Percentiles rank a stretch among this genome's conserved stretches.
phyloP scores from a whole-genome alignment of 2,888 invertebrate genomes.

The Stomorhina lunata region DNA sequence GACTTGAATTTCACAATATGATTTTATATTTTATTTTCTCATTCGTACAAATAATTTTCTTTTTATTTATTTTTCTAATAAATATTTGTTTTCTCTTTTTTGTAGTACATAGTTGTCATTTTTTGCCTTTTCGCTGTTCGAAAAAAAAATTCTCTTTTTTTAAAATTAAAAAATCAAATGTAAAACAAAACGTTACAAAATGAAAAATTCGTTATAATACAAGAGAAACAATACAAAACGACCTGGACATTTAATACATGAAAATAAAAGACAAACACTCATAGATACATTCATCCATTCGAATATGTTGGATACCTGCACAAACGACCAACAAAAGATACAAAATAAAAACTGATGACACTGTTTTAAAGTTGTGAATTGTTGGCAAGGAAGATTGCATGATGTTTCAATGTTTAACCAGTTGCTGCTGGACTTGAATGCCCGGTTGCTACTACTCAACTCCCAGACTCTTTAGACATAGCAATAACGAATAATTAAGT shows the following conservation, averaged over 20 bases:
- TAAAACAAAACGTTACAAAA: too few species aligned
- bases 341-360: slow-evolving; percentile 11
- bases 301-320: neutral
- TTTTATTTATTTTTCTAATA: slow-evolving; percentile 33
- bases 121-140: neutral
- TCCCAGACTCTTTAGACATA: neutral
- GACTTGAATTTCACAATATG: neutral
- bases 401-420: neutral
- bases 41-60: slow-evolving; percentile 31
- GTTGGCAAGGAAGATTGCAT: too few species aligned
- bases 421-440: neutral
- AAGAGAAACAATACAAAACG: too few species aligned
- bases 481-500: slow-evolving; percentile 26
- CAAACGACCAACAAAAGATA: neutral
- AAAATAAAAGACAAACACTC: neutral
- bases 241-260: too few species aligned
- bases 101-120: neutral
- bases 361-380: neutral
- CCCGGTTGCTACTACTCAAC: neutral
- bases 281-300: neutral
- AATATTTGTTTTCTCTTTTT: neutral
- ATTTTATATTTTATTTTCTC: neutral
- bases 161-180: neutral
- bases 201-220: too few species aligned
- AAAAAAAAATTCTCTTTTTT: neutral